Evolutionary conservation across 2,888 invertebrate species (phyloP), one percentile per base, ranked within the genome.

Genomic region (Pycnomerus fuliginosus): DNA sequence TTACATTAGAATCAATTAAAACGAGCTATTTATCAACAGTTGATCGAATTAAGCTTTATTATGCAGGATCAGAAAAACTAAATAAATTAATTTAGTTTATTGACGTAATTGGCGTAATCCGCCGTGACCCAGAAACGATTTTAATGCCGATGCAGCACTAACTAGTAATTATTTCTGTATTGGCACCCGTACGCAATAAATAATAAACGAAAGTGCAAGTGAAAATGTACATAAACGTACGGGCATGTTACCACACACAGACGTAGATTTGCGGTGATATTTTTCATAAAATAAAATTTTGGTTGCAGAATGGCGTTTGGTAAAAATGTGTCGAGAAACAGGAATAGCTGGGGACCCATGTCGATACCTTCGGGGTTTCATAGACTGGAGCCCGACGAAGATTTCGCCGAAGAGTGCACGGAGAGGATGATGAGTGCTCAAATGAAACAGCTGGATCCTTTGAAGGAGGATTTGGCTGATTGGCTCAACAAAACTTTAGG

Each of bases 401-500:
- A 67, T 17, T 64, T 64, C 13, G 71, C 68, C 13, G 71, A 71
- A 44, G 68, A 72, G 61, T 85, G 84, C 68, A 78, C 85, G 60
- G 85, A 85, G 68, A 79, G 85, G 67, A 82, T 87, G 56, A 78
- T 84, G 64, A 82, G 83, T 64, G 83, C 85, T 48, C 89, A 90
- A 72, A 84, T 85, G 69, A 77, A 86, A 34, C 87, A 89, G 69
- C 76, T 91, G 60, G 82, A 85, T 61, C 90, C 90, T 0, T 74
- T 91, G 50, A 88, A 89, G 70, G 90, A 91, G 68, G 91, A 92
- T 71, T 74, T 91, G 40, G 88, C 90, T 3, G 90, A 90, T 58
- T 92, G 91, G 91, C 83, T 92, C 50, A 88, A 88, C 68, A 89
- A 87, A 69, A 86, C 84, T 40, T 77, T 90, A 53, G 87, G 91